These are phyloP conservation scores for Caenorhabditis sp. DNA, from an alignment of 2,888 invertebrate genomes.

Conservation along the genomic window DNA sequence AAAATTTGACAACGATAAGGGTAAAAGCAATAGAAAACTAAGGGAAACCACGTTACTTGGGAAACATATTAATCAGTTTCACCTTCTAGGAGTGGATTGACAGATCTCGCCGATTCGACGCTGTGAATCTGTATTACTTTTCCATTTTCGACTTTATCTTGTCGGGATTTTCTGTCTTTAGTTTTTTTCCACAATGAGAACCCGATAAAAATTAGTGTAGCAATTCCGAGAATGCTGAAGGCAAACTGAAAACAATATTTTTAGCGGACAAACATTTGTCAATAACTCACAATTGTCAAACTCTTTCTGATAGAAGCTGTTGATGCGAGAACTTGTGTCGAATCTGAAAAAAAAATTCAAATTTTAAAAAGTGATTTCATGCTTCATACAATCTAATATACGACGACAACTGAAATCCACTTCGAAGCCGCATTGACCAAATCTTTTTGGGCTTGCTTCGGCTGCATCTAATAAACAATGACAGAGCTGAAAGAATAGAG, in stretches of 20 bases:
- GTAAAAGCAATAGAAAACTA: too few relatives aligned
- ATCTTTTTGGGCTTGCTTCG: conserved; percentile 9
- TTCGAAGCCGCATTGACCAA: neutral
- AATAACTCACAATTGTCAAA: conserved; percentile 12
- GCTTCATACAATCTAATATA: conserved; percentile 17
- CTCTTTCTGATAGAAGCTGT: conserved; percentile 2
- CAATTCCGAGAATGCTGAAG: neutral
- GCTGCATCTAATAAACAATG: conserved; percentile 30
- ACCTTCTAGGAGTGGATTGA: conserved; percentile 25
- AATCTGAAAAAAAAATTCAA: conserved; percentile 16
- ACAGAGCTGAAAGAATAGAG: conserved; percentile 22
- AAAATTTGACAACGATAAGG: neutral
- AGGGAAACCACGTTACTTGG: neutral
- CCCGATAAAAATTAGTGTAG: conserved; percentile 6
- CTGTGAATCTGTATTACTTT: conserved; percentile 31
- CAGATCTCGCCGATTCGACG: conserved; percentile 28
- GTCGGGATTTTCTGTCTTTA: neutral
- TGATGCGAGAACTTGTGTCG: conserved; percentile 11
- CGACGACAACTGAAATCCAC: conserved; percentile 17
- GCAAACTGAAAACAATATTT: conserved; percentile 12
- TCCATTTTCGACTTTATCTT: conserved; percentile 9
- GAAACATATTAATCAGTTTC: neutral
- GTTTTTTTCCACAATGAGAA: neutral
- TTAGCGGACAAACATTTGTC: neutral
- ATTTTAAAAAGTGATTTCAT: neutral